phyloP scores from a whole-genome alignment of 2,797 vertebrate genomes.

The Mionectes olivaceus region DNA sequence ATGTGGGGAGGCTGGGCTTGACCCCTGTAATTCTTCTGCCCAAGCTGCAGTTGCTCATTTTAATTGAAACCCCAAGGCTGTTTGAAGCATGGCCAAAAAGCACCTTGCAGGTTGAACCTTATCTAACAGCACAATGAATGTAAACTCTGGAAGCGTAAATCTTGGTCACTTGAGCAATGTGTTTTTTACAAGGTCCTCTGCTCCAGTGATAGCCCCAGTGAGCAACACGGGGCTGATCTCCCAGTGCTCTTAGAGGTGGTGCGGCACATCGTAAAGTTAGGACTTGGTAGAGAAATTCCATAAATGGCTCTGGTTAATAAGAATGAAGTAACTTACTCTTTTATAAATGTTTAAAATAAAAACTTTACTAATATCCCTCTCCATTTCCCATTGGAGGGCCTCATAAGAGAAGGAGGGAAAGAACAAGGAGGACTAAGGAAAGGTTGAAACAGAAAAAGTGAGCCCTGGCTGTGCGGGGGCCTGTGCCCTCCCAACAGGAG shows the following conservation, averaged over 20 bases:
- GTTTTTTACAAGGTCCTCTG: conserved; percentile 63
- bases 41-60: conserved; percentile 53
- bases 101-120: conserved; percentile 77
- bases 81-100: conserved; percentile 71
- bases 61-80: conserved; percentile 52
- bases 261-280: conserved; percentile 53
- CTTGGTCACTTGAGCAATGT: conserved; percentile 57
- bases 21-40: conserved; percentile 36
- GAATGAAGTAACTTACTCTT: conserved; percentile 43
- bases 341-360: background rate
- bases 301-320: conserved; percentile 63
- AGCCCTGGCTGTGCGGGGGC: fast-evolving
- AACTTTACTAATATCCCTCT: conserved; percentile 21
- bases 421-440: background rate
- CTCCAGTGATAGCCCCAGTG: conserved; percentile 17
- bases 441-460: background rate
- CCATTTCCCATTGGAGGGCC: background rate
- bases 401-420: background rate
- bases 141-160: conserved; percentile 76
- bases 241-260: background rate
- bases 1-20: conserved; percentile 13
- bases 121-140: conserved; percentile 69
- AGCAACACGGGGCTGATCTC: conserved; percentile 31
- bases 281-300: conserved; percentile 60
- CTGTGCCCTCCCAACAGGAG: background rate